These are phyloP conservation scores for Aulostomus chinensis DNA, from an alignment of 2,797 vertebrate genomes.

Conservation along the genomic window DNA sequence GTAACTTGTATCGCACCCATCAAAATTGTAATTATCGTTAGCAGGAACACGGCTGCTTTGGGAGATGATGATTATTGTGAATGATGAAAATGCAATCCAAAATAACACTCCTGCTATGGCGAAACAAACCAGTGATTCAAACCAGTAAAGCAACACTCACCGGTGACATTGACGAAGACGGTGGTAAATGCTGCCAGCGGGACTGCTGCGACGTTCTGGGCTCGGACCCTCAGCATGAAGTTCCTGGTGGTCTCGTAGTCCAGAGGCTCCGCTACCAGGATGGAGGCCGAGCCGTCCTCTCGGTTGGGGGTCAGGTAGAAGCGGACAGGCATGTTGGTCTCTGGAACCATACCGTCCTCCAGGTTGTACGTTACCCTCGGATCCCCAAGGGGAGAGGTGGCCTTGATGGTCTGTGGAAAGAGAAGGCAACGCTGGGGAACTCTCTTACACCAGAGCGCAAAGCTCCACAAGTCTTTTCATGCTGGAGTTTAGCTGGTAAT, in stretches of 20 bases:
- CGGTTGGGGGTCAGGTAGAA: constrained; percentile 92
- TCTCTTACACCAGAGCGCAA: too few relatives aligned
- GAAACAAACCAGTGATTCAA: too few relatives aligned
- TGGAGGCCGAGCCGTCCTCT: constrained; percentile 86
- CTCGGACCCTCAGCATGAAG: constrained; percentile 86
- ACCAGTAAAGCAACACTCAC: constrained; percentile 61
- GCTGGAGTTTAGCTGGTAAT: too few relatives aligned
- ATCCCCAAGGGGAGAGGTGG: constrained; percentile 86
- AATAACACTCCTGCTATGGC: too few relatives aligned
- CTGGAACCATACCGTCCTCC: constrained; percentile 88
- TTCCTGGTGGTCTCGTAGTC: constrained; percentile 87
- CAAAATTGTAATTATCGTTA: too few relatives aligned
- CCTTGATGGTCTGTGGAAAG: constrained; percentile 81
- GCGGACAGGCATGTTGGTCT: constrained; percentile 90
- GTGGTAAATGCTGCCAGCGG: constrained; percentile 88
- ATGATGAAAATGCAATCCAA: too few relatives aligned
- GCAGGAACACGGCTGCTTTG: too few relatives aligned
- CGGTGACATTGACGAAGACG: constrained; percentile 87
- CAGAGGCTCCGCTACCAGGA: constrained; percentile 88
- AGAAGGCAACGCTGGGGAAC: constrained; percentile 1
- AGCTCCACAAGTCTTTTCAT: too few relatives aligned
- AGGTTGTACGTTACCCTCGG: constrained; percentile 89
- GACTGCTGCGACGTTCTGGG: constrained; percentile 88
- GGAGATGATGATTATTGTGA: too few relatives aligned
- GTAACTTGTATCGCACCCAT: too few relatives aligned